Base-by-base conservation (phyloP, 2,113 vertebrate genomes). In the Sturnus vulgaris region DNA sequence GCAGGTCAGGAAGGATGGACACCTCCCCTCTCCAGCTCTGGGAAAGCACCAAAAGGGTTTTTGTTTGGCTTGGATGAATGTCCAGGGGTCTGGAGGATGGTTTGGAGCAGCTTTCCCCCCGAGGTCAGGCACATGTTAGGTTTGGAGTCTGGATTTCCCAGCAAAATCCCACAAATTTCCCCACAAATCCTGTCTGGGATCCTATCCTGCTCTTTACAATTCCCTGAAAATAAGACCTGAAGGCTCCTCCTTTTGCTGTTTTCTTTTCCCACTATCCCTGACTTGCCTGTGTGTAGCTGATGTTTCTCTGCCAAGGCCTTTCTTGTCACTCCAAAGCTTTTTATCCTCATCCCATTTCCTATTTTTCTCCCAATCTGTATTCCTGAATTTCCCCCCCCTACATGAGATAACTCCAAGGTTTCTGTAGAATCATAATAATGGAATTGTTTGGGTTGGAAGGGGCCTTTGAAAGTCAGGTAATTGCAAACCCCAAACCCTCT, bases 41-140 rank as follows among this genome's bases (percentile, higher is more conserved):
- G 35, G 35, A 65, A 57, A 53, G 0, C 11, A 42, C 12, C 0
- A 0, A 37, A 40, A 69, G 14, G 19, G 25, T 3, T 86, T 89
- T 53, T 72, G 53, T 17, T 5, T 2, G 9, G 39, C 21, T 60
- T 27, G 13, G n/a, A n/a, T 12, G 11, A 5, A 52, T 7, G 22
- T 18, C 20, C 59, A 57, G 37, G 12, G 6, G 5, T n/a, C n/a
- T 46, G 37, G 44, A 76, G 21, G 20, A 18, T 25, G 20, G 2
- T 22, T 37, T 22, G 44, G 64, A 50, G 37, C 18, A 73, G 11
- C 3, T 46, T 91, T 73, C 7, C 9, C 28, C 15, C 37, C 55
- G 0, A 0, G 40, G 30, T 39, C 22, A 35, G 19, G 14, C 16
- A 7, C 1, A 0, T 22, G 15, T 9, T 33, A 20, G 6, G 12